phyloP scores from a whole-genome alignment of 2,113 vertebrate species.

The Pavo muticus region DNA sequence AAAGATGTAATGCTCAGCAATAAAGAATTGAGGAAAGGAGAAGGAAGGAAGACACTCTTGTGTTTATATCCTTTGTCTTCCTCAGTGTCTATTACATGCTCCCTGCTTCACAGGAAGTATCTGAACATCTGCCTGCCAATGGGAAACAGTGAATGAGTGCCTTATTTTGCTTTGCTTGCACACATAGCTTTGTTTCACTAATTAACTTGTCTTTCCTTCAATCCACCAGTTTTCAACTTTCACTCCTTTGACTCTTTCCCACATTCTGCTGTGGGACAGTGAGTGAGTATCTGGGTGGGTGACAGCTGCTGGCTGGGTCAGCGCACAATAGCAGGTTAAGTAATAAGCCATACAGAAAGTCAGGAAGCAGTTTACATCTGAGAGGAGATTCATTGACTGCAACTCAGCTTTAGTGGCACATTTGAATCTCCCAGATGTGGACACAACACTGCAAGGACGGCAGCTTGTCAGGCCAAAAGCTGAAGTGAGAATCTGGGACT shows the following conservation, averaged over 20 bases:
- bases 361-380: neutral
- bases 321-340: neutral
- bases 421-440: neutral
- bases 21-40: neutral
- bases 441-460: neutral
- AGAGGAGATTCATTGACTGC: neutral
- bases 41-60: neutral
- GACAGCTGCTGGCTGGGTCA: neutral
- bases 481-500: neutral
- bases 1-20: neutral
- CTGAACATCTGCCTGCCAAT: neutral
- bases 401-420: neutral
- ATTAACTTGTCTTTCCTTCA: neutral
- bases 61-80: neutral
- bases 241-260: neutral
- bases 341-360: neutral
- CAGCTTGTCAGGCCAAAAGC: neutral
- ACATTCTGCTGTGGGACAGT: neutral
- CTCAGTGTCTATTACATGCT: neutral
- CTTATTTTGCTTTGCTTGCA: neutral
- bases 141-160: neutral
- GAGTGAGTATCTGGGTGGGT: accelerated
- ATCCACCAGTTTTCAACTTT: neutral
- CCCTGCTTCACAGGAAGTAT: neutral
- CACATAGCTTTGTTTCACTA: neutral